Base-by-base conservation (phyloP, 1,140 invertebrate genomes). In the Papilio polytes region DNA sequence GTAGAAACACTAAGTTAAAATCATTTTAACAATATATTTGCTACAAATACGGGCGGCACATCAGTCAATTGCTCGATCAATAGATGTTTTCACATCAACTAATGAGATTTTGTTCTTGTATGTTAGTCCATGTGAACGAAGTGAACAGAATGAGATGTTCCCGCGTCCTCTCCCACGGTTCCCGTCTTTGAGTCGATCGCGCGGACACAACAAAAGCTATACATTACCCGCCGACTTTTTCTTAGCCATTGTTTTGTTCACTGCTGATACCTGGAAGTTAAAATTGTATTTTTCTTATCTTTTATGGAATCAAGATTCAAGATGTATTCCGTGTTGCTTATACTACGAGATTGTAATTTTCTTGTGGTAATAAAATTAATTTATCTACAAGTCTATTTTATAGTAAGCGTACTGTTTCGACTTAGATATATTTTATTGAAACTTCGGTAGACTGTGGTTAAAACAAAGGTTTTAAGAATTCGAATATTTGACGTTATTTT, bases 161-260 rank as follows among this genome's bases (percentile, higher is more conserved):
- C 90, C 91, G 92, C 80, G 83, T 82, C 83, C 84, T 85, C 88
- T 92, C 93, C 89, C 92, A 92, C 93, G 92, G 79, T 80, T 79
- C 81, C 80, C 81, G 85, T 85, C 91, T 91, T 90, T 88, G 86
- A 86, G 89, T 88, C 85, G 83, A 86, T 83, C 82, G 83, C 86
- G 86, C 84, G 88, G 86, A 86, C 85, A 85, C 82, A 78, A 94
- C 91, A 94, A 94, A 94, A 87, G 91, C 87, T 87, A 88, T 46
- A 66, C 86, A 86, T 90, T 90, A 89, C 26, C 87, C 88, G 88
- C 84, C 86, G 84, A 88, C 88, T 92, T 93, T 94, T 94, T 94
- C 85, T 88, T 81, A 83, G 89, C 82, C 88, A 90, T 88, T 87
- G 88, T 92, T 90, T 86, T 90, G 87, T 88, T 88, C 85, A 85